Evolutionary conservation across 2,113 vertebrate species (phyloP), one percentile per base, ranked within the genome.

Genomic region (Boulengeromyrus knoepffleri): DNA sequence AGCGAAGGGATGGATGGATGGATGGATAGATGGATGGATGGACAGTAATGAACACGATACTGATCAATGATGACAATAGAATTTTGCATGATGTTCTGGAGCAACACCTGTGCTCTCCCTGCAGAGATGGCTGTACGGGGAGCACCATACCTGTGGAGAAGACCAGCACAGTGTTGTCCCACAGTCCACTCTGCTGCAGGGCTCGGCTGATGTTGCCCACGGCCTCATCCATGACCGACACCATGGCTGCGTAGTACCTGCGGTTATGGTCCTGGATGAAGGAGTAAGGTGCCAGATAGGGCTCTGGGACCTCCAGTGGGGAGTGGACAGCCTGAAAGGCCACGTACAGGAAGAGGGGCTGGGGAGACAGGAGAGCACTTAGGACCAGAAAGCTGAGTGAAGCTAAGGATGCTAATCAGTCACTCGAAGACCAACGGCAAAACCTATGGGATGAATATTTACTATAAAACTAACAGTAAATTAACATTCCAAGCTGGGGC

Each of bases 311-410:
- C 93, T 99, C 95, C 0, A 99, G 94, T 9, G 99, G 98, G 0
- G 91, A 89, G 0, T 99, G 99, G 52, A 99, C 98, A 0, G 98
- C 96, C 94, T 99, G 99, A 89, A 99, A 94, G 3, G 98, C 97
- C 0, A 98, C 92, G 89, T 99, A 99, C 47, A 99, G 97, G 94
- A 99, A 99, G 12, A 99, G 94, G 31, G 99, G 97, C 99, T 99
- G 94, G 70, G 36, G 93, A 92, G 87, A 88, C 36, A 92, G 49
- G 70, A 19, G n/a, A 21, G 93, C 31, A 58, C 27, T 24, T 3
- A 8, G 49, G 36, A 13, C 50, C 39, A 77, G 0, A 13, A 31
- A 31, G 31, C 31, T 31, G 31, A 45, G 77, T 85, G 24, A 50
- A 12, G 39, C 21, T 53, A 49, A 21, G 12, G 47, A 70, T 31